Conservation (phyloP, 2,797 vertebrate genomes). For the Cyclopterus lumpus region DNA sequence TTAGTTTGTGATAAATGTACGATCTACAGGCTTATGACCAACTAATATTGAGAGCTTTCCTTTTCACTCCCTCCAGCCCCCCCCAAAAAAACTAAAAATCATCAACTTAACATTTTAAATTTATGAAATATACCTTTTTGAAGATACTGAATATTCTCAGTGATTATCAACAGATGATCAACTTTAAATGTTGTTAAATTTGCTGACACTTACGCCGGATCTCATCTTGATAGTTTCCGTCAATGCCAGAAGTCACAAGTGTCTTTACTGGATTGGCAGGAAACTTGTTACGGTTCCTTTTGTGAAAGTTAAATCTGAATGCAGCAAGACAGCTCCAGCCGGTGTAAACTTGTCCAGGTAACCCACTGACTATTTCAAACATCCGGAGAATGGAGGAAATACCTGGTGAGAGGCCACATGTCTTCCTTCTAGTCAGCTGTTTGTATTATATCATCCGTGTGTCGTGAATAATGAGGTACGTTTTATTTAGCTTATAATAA, state of each 20-base stretch:
- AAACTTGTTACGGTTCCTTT: background rate
- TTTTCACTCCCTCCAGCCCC: no score
- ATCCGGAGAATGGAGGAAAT: constrained; percentile 66
- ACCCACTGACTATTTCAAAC: constrained; percentile 55
- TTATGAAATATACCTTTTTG: background rate
- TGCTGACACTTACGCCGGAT: background rate
- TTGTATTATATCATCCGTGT: background rate
- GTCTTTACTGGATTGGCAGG: background rate
- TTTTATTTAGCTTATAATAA: background rate
- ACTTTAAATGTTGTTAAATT: background rate
- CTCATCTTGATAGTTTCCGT: background rate
- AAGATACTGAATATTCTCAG: background rate
- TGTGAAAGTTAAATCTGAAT: constrained; percentile 31
- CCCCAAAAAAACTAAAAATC: background rate
- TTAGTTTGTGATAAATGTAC: background rate
- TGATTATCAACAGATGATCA: background rate
- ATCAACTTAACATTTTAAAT: background rate
- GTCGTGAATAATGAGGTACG: background rate
- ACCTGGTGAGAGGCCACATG: constrained; percentile 20
- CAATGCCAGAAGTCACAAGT: background rate
- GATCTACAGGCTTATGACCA: background rate
- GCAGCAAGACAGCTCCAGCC: constrained; percentile 23
- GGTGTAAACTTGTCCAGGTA: constrained; percentile 63
- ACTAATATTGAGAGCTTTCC: background rate
- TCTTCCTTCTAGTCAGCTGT: constrained; percentile 6